A percentile compares a stretch with the other conserved stretches of the same genome.
Evolutionary conservation across 2,888 invertebrate species (phyloP).

Genomic region (Ephialtes manifestator): DNA sequence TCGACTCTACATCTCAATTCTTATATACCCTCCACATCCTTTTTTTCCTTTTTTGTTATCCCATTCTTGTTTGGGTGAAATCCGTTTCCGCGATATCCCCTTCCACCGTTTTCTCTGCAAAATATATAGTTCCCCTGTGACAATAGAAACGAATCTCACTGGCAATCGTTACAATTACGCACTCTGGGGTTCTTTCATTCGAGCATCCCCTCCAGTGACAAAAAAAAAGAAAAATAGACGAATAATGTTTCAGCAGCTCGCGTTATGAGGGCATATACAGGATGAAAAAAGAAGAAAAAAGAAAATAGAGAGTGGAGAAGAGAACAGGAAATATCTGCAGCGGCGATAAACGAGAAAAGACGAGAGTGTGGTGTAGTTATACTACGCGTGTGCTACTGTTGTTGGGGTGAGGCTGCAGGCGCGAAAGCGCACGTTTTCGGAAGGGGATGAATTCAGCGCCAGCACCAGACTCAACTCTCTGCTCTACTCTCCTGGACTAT

Average conservation of each 20-base stretch:
- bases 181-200: conserved; percentile 51
- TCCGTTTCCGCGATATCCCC: conserved; percentile 5
- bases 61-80: conserved; percentile 37
- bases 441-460: conserved; percentile 59
- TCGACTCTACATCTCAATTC: conserved; percentile 48
- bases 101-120: conserved; percentile 6
- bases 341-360: conserved; percentile 65
- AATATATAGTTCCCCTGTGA: conserved; percentile 38
- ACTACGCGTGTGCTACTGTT: conserved; percentile 38
- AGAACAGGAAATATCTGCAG: conserved; percentile 61
- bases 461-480: conserved; percentile 39
- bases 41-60: not conserved
- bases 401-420: conserved; percentile 41
- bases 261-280: conserved; percentile 31
- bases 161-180: conserved; percentile 64
- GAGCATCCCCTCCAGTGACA: conserved; percentile 29
- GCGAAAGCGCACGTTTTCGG: conserved; percentile 58
- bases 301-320: conserved; percentile 24
- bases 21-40: conserved; percentile 1
- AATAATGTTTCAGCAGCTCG: conserved; percentile 34
- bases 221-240: conserved; percentile 53
- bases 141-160: conserved; percentile 51
- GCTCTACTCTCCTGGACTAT: conserved; percentile 54
- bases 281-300: conserved; percentile 49
- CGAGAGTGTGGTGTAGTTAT: conserved; percentile 36